phyloP scores from a whole-genome alignment of 1,140 invertebrate species.

The Scaptomyza montana region DNA sequence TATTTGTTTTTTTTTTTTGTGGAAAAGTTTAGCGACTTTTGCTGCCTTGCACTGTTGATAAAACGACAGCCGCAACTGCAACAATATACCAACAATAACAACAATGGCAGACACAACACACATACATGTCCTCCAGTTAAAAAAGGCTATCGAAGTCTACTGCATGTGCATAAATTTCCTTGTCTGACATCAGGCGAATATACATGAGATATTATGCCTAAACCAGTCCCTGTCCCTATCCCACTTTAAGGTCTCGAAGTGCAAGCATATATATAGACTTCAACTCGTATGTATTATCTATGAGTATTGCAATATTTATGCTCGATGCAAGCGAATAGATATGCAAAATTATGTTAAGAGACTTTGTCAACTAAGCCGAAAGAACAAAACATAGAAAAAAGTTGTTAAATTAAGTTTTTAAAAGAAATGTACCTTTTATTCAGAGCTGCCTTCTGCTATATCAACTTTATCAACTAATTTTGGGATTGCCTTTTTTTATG shows the following conservation, averaged over 20 bases:
- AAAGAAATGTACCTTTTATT: too few relatives aligned
- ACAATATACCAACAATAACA: conserved; percentile 41
- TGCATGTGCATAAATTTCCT: conserved; percentile 72
- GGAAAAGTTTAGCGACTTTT: conserved; percentile 68
- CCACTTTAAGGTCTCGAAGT: not conserved
- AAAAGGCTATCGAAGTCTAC: conserved; percentile 48
- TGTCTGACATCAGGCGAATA: conserved; percentile 66
- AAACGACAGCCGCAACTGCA: conserved; percentile 51
- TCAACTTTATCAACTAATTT: too few relatives aligned
- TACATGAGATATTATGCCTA: conserved; percentile 72
- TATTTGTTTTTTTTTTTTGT: conserved; percentile 39
- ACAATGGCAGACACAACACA: conserved; percentile 9
- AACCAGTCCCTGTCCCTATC: not conserved
- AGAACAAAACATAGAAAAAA: too few relatives aligned
- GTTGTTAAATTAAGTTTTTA: too few relatives aligned
- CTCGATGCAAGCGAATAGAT: conserved; percentile 23
- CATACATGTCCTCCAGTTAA: conserved; percentile 20
- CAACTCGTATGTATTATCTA: conserved; percentile 8
- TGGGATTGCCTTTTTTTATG: too few relatives aligned
- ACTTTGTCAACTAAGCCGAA: not conserved
- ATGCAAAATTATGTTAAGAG: conserved; percentile 37
- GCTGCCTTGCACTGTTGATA: conserved; percentile 48
- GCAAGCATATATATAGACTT: conserved; percentile 1
- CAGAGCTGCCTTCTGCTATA: too few relatives aligned
- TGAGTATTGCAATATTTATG: conserved; percentile 42